phyloP scores from a whole-genome alignment of 2,113 vertebrate species.

The Brachyistius frenatus region DNA sequence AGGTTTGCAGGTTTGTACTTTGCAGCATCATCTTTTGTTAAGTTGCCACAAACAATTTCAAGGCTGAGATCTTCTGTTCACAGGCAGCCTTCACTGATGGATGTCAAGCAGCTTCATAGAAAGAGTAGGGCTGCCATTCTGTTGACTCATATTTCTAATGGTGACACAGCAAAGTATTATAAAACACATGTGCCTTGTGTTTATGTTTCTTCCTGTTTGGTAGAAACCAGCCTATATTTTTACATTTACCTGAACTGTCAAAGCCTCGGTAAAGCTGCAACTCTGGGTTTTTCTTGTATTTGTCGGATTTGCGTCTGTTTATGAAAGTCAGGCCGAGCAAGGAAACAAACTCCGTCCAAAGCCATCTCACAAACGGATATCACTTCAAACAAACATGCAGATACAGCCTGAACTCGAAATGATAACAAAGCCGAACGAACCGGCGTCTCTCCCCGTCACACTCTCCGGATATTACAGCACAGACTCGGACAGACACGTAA shows the following conservation, averaged over 20 bases:
- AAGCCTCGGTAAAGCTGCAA: neutral
- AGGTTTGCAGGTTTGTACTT: too few relatives aligned
- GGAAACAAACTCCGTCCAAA: neutral
- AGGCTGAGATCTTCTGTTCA: too few relatives aligned
- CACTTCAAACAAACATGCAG: slow-evolving; percentile 26
- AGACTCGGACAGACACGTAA: slow-evolving; percentile 4
- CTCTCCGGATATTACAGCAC: slow-evolving; percentile 54
- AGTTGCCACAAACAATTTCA: neutral
- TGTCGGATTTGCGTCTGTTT: neutral
- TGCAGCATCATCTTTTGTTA: neutral
- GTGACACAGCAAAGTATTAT: neutral
- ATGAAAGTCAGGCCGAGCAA: neutral
- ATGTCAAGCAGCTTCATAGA: too few relatives aligned
- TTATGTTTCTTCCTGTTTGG: neutral
- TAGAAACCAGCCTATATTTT: neutral
- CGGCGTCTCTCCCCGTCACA: neutral
- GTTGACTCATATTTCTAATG: too few relatives aligned
- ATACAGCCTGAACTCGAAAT: neutral
- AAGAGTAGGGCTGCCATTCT: too few relatives aligned
- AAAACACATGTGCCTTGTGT: neutral
- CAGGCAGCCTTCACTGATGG: too few relatives aligned
- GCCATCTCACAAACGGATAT: slow-evolving; percentile 18
- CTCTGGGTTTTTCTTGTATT: neutral
- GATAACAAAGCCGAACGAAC: slow-evolving; percentile 9
- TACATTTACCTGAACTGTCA: neutral